phyloP scores from a whole-genome alignment of 2,113 vertebrate species.

The Ginglymostoma cirratum region DNA sequence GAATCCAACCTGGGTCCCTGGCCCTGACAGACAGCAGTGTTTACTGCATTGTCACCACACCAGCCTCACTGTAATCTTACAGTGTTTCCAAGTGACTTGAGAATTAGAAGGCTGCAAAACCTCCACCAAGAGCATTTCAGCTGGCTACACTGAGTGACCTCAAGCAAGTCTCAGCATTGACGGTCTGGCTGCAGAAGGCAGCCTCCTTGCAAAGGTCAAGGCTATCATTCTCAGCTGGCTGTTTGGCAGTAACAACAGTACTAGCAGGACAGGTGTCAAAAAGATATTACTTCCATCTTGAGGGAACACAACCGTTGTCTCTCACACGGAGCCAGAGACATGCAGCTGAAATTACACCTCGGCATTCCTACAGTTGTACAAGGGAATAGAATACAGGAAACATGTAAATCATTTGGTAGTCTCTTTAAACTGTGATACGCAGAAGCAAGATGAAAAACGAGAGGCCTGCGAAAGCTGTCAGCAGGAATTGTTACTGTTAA shows the following conservation, averaged over 20 bases:
- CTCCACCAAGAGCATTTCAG: neutral
- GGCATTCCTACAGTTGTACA: neutral
- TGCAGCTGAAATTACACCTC: neutral
- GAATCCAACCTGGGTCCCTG: no score
- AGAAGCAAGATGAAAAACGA: neutral
- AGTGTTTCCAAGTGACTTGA: neutral
- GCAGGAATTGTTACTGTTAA: neutral
- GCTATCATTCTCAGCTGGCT: neutral
- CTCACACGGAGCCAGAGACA: neutral
- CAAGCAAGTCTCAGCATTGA: no score
- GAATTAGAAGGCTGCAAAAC: neutral
- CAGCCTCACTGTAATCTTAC: neutral
- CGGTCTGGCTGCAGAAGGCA: neutral
- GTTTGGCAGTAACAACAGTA: neutral
- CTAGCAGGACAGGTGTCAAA: neutral
- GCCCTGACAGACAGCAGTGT: no score
- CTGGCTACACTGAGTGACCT: neutral
- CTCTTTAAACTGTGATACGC: neutral
- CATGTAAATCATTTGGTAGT: neutral
- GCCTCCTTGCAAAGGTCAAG: neutral
- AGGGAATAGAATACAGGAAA: neutral
- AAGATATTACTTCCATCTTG: no score
- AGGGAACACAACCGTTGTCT: neutral
- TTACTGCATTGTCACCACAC: no score
- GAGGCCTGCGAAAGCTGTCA: neutral